phyloP scores from a whole-genome alignment of 2,888 invertebrate species.

The Sipunculus nudus region DNA sequence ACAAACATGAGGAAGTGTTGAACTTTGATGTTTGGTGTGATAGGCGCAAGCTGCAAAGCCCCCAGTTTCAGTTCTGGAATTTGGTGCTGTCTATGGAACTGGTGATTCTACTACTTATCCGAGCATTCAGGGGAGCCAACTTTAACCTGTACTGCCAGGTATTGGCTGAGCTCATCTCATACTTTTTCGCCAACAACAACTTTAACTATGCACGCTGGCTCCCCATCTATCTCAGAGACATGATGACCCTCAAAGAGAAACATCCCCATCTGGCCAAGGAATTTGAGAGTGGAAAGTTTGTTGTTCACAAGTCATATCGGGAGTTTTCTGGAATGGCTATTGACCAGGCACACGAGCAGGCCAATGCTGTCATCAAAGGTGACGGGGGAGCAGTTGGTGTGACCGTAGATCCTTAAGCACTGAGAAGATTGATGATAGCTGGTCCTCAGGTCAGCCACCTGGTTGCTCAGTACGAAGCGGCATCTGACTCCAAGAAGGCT shows the following conservation, averaged over 20 bases:
- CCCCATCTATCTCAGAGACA: constrained; percentile 41
- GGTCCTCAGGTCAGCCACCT: constrained; percentile 39
- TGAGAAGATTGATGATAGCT: constrained; percentile 45
- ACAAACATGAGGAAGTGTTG: background rate
- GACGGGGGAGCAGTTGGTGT: constrained; percentile 43
- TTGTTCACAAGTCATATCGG: constrained; percentile 34
- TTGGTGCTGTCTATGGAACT: constrained; percentile 17
- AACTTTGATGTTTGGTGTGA: constrained; percentile 22
- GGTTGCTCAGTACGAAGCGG: constrained; percentile 10
- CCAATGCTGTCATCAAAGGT: constrained; percentile 43
- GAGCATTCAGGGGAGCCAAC: constrained; percentile 26
- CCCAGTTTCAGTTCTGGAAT: constrained; percentile 33
- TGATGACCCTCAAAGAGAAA: constrained; percentile 32
- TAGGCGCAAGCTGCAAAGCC: background rate
- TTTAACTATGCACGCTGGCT: constrained; percentile 45
- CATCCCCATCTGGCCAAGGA: constrained; percentile 36
- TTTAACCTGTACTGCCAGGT: constrained; percentile 27
- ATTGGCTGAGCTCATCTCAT: constrained; percentile 32
- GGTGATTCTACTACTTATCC: constrained; percentile 19
- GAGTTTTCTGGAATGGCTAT: constrained; percentile 40
- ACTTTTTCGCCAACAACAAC: constrained; percentile 40
- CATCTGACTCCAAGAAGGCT: background rate
- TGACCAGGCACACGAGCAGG: no score
- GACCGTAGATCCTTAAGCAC: constrained; percentile 37
- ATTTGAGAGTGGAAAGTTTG: constrained; percentile 40